phyloP scores from a whole-genome alignment of 1,140 invertebrate genomes.

The Drosophila repleta region DNA sequence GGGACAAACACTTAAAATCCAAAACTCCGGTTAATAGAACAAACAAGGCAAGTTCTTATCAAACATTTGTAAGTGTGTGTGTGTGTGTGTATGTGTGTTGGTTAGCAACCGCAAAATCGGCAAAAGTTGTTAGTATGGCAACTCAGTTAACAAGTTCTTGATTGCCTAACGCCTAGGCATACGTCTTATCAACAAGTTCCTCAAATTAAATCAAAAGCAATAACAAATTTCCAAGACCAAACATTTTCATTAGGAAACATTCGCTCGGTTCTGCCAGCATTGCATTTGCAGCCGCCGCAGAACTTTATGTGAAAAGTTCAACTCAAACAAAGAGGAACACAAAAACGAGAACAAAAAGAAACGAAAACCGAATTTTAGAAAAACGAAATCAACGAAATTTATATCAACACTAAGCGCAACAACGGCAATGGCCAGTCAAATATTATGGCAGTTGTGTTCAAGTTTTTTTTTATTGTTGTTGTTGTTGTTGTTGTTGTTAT shows the following conservation, averaged over 20 bases:
- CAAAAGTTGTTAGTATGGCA: constrained; percentile 48
- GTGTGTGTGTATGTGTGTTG: constrained; percentile 20
- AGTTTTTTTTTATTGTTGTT: constrained; percentile 40
- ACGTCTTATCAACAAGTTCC: constrained; percentile 54
- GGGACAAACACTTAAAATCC: constrained; percentile 51
- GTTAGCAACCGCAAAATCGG: constrained; percentile 62
- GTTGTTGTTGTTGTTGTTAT: constrained; percentile 34
- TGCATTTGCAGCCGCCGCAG: constrained; percentile 51
- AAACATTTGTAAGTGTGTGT: constrained; percentile 33
- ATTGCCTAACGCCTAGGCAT: constrained; percentile 47
- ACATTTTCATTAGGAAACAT: constrained; percentile 79
- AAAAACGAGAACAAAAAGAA: constrained; percentile 21
- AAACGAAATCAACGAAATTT: constrained; percentile 57
- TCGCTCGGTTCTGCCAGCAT: constrained; percentile 55
- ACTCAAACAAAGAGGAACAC: constrained; percentile 29
- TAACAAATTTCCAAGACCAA: constrained; percentile 32
- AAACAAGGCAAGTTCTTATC: constrained; percentile 47
- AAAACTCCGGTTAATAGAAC: constrained; percentile 46
- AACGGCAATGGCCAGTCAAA: constrained; percentile 67
- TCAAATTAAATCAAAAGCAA: constrained; percentile 54
- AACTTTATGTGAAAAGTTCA: constrained; percentile 75
- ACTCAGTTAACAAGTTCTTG: constrained; percentile 65
- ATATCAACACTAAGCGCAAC: constrained; percentile 49
- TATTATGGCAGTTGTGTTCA: constrained; percentile 57
- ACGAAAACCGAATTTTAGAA: constrained; percentile 6